Percentiles rank a stretch among this genome's conserved stretches.
phyloP scores from a whole-genome alignment of 2,113 vertebrate species.

The Suncus etruscus region DNA sequence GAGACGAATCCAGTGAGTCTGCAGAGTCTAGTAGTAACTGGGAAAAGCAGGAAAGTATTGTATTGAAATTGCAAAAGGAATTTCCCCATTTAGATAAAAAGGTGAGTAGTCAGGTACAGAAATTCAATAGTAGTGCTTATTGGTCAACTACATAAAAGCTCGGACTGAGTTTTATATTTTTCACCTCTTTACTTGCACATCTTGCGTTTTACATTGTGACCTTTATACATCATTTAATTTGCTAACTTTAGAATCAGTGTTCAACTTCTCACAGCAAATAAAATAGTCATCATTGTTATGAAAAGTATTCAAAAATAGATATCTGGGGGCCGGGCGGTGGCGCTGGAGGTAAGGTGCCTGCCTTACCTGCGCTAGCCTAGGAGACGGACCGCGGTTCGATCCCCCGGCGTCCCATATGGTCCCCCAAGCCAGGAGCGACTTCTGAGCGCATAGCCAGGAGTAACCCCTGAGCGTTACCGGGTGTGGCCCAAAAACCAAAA shows the following conservation, averaged over 20 bases:
- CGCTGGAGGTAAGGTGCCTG: too few species aligned
- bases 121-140: constrained; percentile 29
- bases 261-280: background rate
- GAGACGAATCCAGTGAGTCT: constrained; percentile 84
- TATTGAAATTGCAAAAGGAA: constrained; percentile 92
- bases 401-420: too few species aligned
- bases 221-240: background rate
- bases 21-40: constrained; percentile 86
- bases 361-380: too few species aligned
- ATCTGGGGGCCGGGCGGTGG: too few species aligned
- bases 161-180: constrained; percentile 25
- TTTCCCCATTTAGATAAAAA: constrained; percentile 94
- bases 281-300: too few species aligned
- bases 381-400: too few species aligned
- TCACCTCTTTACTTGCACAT: constrained; percentile 8
- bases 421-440: too few species aligned
- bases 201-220: background rate
- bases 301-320: background rate
- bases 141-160: constrained; percentile 30
- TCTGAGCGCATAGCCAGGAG: too few species aligned
- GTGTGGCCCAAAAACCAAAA: too few species aligned
- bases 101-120: constrained; percentile 84
- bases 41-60: constrained; percentile 92
- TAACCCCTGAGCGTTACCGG: too few species aligned
- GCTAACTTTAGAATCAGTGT: background rate